A percentile compares a stretch with the other conserved stretches of the same genome.
phyloP scores from a whole-genome alignment of 2,113 vertebrate species.

The Grammomys dolichurus region DNA sequence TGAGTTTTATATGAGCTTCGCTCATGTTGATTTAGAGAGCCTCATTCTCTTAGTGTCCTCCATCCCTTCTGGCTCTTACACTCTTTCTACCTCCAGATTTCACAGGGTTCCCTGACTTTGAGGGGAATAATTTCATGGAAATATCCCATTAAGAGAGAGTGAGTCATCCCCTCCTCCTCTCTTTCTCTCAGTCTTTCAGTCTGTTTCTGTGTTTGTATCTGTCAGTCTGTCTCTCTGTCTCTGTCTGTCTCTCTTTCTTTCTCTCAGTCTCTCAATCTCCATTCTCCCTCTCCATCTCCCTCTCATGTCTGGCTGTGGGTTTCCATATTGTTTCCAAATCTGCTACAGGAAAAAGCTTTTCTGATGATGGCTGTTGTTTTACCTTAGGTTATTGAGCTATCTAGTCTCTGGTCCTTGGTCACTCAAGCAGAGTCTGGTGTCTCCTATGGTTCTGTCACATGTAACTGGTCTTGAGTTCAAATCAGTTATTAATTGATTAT shows the following conservation, averaged over 20 bases:
- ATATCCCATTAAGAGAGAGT: background rate
- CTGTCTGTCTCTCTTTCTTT: too few species aligned
- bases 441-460: background rate
- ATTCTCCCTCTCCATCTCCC: background rate
- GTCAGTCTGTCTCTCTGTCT: too few species aligned
- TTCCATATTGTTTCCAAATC: background rate
- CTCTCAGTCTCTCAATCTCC: background rate
- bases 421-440: background rate
- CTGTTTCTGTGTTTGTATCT: too few species aligned
- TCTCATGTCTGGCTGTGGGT: background rate
- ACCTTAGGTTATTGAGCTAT: background rate
- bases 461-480: background rate
- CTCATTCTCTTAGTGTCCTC: too few species aligned
- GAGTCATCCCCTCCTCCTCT: too few species aligned
- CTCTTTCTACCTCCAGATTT: too few species aligned
- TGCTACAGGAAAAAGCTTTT: background rate
- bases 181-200: too few species aligned
- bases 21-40: too few species aligned
- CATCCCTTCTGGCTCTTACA: too few species aligned
- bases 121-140: background rate
- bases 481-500: background rate
- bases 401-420: background rate
- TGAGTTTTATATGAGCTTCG: too few species aligned
- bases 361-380: background rate
- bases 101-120: background rate